phyloP scores from a whole-genome alignment of 2,797 vertebrate species.

The Taeniopygia guttata region DNA sequence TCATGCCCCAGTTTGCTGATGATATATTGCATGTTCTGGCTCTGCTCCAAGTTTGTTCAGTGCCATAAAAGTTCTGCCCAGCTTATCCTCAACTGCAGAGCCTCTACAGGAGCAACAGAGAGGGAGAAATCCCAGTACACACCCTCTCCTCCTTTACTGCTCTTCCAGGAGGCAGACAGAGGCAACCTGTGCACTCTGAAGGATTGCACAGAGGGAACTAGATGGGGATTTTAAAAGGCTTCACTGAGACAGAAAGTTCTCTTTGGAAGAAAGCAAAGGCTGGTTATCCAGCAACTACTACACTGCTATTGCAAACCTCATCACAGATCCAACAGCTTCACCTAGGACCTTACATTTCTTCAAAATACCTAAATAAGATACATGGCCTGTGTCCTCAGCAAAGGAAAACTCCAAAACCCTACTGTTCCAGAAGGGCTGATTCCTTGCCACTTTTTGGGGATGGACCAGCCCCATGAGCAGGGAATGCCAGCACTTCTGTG shows the following conservation, averaged over 20 bases:
- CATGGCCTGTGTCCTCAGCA: not conserved
- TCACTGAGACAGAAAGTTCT: not conserved
- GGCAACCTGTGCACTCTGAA: not conserved
- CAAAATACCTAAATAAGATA: not conserved
- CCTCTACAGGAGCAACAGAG: not conserved
- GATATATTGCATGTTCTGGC: not conserved
- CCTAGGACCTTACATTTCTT: not conserved
- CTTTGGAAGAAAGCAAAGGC: not conserved
- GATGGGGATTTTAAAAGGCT: not conserved
- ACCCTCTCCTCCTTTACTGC: not conserved
- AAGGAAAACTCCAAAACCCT: not conserved
- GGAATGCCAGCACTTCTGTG: not conserved
- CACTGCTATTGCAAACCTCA: not conserved
- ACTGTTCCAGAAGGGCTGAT: not conserved
- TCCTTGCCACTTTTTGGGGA: not conserved
- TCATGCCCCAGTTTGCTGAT: slow-evolving; percentile 26
- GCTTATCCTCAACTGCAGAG: not conserved
- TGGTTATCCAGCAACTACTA: not conserved
- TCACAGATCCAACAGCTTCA: not conserved
- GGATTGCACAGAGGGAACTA: not conserved
- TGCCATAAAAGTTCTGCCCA: not conserved
- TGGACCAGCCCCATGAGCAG: not conserved
- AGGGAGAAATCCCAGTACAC: not conserved
- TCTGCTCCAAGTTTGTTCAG: not conserved
- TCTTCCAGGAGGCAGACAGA: not conserved